Conservation (phyloP, 2,113 vertebrate genomes). For the Ciconia boyciana region DNA sequence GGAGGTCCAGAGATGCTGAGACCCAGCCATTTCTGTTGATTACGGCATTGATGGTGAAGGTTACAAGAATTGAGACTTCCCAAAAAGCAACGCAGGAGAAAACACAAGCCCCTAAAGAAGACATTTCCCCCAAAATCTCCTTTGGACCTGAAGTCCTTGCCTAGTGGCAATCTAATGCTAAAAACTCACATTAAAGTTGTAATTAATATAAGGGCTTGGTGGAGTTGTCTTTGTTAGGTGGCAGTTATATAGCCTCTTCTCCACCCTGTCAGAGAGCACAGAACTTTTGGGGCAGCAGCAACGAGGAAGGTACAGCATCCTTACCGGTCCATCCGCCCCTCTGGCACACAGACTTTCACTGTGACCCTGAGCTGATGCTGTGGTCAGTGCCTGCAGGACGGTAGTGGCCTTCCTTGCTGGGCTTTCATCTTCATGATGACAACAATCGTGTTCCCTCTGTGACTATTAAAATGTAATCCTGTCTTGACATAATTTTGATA, state of each 20-base stretch:
- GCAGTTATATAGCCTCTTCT: neutral
- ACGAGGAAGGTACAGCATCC: neutral
- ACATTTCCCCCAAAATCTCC: fast-evolving
- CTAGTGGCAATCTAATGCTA: no score
- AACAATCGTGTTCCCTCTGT: neutral
- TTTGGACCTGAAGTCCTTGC: neutral
- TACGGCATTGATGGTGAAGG: neutral
- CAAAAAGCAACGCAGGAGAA: neutral
- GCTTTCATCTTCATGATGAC: neutral
- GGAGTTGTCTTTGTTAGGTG: neutral
- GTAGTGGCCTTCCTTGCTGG: neutral
- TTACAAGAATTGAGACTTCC: neutral
- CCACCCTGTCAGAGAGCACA: fast-evolving
- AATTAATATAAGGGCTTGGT: neutral
- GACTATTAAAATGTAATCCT: neutral
- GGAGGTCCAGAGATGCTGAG: neutral
- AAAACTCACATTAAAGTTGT: neutral
- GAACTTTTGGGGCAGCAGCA: neutral
- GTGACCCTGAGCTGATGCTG: fast-evolving
- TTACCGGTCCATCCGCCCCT: fast-evolving
- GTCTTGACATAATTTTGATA: neutral
- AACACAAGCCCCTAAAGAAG: neutral
- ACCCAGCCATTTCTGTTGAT: neutral
- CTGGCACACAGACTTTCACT: neutral
- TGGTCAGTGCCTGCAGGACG: no score